Base-by-base conservation (phyloP, 2,113 vertebrate species). In the Lepidiolamprologus cunningtoni region DNA sequence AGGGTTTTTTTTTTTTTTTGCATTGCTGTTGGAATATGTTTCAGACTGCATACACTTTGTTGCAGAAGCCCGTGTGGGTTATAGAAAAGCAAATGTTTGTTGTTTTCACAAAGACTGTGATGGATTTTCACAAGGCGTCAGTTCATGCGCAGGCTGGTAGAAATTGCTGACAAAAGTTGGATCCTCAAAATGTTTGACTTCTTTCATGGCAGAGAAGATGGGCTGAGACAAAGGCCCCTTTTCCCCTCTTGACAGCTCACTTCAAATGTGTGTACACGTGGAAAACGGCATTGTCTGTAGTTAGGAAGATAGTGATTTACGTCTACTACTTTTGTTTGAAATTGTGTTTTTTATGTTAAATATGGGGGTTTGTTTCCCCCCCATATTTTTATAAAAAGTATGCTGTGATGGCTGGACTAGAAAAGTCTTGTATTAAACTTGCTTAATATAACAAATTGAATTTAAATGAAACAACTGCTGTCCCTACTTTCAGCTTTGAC, bases 161-260 rank as follows among this genome's bases (percentile, higher is more conserved):
- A 85, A 90, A 90, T 80, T 17, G 90, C 90, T 91, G 93, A 92
- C 94, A 92, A 89, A 91, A 90, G 91, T 91, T 80, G 86, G 76
- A 85, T 84, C 66, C 84, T 88, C 76, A 45, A 55, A 89, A 81
- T 80, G 86, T 91, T 87, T 88, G 82, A 57, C 50, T 84, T 83
- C 87, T 89, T 91, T 93, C 79, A 82, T 83, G 87, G 35, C 21
- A 45, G 54, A 80, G 84, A 71, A 82, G 82, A 84, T 54, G 83
- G 76, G 83, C 42, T 31, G 55, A 87, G 86, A 73, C 8, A 33
- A 84, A 89, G 87, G 73, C 16, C 57, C 53, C 21, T 50, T 83
- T 85, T 78, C 26, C n/a, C 82, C 26, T 81, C 81, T 66, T 76
- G 58, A 42, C 50, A 80, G 7, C 86, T 90, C 58, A 26, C 73